These are phyloP conservation scores for Leucophenga maculata DNA, from an alignment of 2,888 invertebrate species.

Conservation along the genomic window DNA sequence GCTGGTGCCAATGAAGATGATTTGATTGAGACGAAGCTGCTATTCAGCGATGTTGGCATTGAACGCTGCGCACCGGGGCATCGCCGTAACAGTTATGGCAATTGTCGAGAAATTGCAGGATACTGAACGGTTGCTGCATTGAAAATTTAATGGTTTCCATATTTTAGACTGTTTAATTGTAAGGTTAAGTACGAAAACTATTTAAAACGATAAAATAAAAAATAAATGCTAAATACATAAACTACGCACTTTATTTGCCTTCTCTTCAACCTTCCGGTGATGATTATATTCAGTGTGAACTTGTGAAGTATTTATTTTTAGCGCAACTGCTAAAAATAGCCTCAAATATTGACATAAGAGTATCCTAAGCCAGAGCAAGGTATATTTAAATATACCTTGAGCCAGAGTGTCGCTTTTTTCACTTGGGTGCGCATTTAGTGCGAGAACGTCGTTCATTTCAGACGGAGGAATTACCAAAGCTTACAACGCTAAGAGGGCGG, in stretches of 20 bases:
- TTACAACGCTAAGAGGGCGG: too few relatives aligned
- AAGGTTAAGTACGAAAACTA: not conserved
- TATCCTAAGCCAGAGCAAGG: too few relatives aligned
- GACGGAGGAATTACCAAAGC: too few relatives aligned
- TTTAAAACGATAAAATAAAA: not conserved
- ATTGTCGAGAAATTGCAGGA: slow-evolving; percentile 74
- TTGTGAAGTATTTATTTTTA: slow-evolving; percentile 1
- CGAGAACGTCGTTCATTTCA: too few relatives aligned
- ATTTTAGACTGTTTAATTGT: slow-evolving; percentile 27
- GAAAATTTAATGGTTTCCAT: not conserved
- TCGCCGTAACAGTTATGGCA: slow-evolving; percentile 79
- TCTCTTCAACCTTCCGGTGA: not conserved
- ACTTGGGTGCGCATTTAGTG: too few relatives aligned
- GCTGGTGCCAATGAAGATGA: slow-evolving; percentile 27
- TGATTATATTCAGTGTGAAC: not conserved
- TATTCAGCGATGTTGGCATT: slow-evolving; percentile 76
- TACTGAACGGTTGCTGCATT: too few relatives aligned
- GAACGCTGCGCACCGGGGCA: slow-evolving; percentile 85
- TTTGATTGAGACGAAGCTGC: slow-evolving; percentile 69
- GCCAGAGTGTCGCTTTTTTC: too few relatives aligned
- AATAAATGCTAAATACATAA: not conserved
- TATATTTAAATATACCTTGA: too few relatives aligned
- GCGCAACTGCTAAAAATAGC: not conserved
- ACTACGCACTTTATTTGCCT: not conserved
- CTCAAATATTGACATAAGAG: slow-evolving; percentile 17